Percentiles rank a stretch among this genome's conserved stretches.
These are phyloP conservation scores for Cyclopterus lumpus DNA, from an alignment of 2,797 vertebrate species.

Conservation along the genomic window DNA sequence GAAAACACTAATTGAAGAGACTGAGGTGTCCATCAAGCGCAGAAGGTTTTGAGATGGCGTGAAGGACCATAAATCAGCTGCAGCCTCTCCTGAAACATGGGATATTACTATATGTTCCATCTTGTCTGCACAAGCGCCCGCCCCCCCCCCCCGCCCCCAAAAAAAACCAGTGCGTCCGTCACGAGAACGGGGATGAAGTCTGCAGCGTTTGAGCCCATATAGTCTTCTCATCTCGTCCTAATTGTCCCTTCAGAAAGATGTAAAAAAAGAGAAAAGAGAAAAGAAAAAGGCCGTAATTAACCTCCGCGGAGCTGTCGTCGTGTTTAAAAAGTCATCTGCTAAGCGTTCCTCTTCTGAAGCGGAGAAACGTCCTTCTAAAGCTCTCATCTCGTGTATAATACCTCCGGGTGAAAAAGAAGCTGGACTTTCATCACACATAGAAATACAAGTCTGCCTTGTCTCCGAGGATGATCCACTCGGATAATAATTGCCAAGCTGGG, in stretches of 20 bases:
- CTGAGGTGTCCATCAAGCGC: constrained; percentile 25
- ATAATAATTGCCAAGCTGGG: constrained; percentile 63
- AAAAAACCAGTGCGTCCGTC: constrained; percentile 17
- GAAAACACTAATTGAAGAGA: constrained; percentile 41
- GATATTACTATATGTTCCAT: constrained; percentile 37
- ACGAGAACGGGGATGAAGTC: constrained; percentile 17
- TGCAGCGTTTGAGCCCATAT: constrained; percentile 5
- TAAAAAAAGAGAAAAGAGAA: no score
- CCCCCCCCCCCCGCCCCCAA: no score
- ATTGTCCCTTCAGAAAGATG: constrained; percentile 1
- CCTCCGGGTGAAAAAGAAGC: constrained; percentile 37
- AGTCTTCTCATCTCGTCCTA: constrained; percentile 15
- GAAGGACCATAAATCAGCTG: constrained; percentile 26
- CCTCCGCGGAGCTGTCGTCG: constrained; percentile 20
- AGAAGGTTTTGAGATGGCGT: constrained; percentile 47
- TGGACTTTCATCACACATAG: constrained; percentile 44
- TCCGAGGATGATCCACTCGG: constrained; percentile 38
- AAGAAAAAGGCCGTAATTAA: constrained; percentile 4
- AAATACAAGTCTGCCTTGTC: constrained; percentile 59
- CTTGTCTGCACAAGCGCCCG: constrained; percentile 15
- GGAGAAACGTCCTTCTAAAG: constrained; percentile 72
- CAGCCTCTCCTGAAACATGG: constrained; percentile 27
- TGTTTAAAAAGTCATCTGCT: constrained; percentile 13
- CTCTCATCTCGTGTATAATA: constrained; percentile 44
- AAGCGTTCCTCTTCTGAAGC: constrained; percentile 41